Evolutionary conservation across 2,113 vertebrate genomes (phyloP).

Genomic region (Sander vitreus): DNA sequence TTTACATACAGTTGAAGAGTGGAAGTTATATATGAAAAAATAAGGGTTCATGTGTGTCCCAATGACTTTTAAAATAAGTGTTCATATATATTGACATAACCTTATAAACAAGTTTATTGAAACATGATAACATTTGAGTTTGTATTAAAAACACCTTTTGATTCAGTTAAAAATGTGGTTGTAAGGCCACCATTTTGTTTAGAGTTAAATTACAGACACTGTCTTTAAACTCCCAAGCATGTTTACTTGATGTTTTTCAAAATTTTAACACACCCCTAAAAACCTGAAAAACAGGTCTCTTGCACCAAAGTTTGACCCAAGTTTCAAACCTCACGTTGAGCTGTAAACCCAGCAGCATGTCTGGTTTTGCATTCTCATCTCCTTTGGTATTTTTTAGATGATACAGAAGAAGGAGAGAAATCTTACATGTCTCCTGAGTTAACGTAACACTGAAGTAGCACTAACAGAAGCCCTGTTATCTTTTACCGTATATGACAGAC

Average conservation of each 20-base stretch:
- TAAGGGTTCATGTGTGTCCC: neutral
- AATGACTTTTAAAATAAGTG: neutral
- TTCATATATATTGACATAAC: neutral
- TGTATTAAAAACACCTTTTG: neutral
- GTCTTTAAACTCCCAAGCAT: neutral
- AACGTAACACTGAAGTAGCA: neutral
- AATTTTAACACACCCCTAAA: neutral
- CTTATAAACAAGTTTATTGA: neutral
- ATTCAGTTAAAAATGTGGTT: too few species aligned
- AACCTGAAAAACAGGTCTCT: slow-evolving; percentile 25
- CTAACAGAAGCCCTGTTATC: neutral
- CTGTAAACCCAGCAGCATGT: neutral
- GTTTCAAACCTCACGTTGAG: neutral
- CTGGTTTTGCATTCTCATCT: neutral
- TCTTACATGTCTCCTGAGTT: neutral
- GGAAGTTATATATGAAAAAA: neutral
- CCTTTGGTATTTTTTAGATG: neutral
- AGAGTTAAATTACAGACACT: neutral
- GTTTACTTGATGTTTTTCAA: slow-evolving; percentile 2
- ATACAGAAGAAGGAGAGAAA: neutral
- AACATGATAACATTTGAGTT: neutral
- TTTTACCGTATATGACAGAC: neutral
- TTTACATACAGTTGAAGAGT: neutral
- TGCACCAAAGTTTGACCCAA: neutral
- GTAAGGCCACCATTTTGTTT: neutral